These are phyloP conservation scores for Zosterops pallidus DNA, from an alignment of 2,113 vertebrate species.

Conservation along the genomic window DNA sequence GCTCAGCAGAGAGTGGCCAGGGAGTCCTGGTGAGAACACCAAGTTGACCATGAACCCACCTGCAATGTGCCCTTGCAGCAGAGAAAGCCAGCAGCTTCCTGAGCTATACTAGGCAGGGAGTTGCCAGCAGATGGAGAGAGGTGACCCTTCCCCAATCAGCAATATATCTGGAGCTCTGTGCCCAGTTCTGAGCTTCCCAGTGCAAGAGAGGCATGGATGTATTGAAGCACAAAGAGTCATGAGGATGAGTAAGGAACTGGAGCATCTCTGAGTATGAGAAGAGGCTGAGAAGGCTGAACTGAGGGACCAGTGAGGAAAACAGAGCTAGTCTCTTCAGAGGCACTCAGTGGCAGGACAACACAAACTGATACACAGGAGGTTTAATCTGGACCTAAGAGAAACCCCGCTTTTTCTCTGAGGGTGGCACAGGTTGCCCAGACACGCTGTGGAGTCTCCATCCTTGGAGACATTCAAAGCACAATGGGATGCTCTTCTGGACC, in stretches of 20 bases:
- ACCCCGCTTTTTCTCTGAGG: rapidly evolving
- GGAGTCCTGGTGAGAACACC: neutral
- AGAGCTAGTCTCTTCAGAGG: neutral
- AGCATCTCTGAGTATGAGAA: neutral
- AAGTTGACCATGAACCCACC: neutral
- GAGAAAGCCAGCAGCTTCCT: neutral
- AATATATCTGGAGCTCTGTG: neutral
- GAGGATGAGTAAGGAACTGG: neutral
- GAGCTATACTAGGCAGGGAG: neutral
- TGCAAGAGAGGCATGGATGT: neutral
- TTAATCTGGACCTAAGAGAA: neutral
- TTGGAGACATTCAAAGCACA: neutral
- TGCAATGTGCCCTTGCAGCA: neutral
- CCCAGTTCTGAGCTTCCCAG: neutral
- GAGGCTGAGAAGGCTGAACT: neutral
- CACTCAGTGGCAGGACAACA: neutral
- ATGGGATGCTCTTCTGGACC: neutral
- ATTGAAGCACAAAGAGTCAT: neutral
- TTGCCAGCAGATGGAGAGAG: neutral
- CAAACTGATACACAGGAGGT: neutral
- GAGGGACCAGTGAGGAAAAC: neutral
- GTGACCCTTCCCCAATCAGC: neutral
- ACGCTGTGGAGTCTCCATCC: neutral
- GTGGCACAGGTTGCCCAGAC: neutral
- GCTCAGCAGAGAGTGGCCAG: neutral